These are phyloP conservation scores for Panthera leo DNA, from an alignment of 2,113 vertebrate genomes.

Conservation along the genomic window DNA sequence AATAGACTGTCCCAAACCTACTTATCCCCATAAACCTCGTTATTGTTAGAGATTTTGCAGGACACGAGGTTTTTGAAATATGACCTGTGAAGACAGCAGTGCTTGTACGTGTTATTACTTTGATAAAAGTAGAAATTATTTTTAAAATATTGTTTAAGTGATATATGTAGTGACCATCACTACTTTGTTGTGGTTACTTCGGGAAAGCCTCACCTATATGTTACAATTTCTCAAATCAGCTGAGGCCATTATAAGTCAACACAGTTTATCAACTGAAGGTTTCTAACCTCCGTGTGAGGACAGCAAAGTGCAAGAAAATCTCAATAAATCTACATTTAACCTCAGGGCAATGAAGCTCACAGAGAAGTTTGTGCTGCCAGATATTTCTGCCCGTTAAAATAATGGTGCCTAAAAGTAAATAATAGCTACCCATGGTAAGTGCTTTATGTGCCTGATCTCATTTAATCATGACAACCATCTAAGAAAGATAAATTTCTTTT, in stretches of 20 bases:
- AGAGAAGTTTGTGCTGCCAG: not conserved
- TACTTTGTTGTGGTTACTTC: not conserved
- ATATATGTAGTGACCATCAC: not conserved
- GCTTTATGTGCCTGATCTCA: not conserved
- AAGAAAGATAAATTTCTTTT: conserved; percentile 7
- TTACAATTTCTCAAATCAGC: not conserved
- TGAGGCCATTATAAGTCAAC: not conserved
- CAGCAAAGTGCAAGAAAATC: not conserved
- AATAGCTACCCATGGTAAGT: not conserved
- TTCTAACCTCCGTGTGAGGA: not conserved
- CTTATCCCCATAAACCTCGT: not conserved
- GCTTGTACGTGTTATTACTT: not conserved
- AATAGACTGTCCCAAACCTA: not conserved
- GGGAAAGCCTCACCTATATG: not conserved
- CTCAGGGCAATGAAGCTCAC: not conserved
- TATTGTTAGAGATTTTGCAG: conserved; percentile 10
- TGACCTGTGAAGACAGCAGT: not conserved
- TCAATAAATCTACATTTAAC: not conserved
- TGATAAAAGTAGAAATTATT: not conserved
- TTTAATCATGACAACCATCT: not conserved
- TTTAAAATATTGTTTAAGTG: not conserved
- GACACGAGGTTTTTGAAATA: not conserved
- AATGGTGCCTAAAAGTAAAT: not conserved
- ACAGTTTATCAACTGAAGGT: not conserved
- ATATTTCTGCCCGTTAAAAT: not conserved